Percentiles rank a stretch among this genome's conserved stretches.
phyloP scores from a whole-genome alignment of 1,140 invertebrate species.

The Helicorthomorpha holstii region DNA sequence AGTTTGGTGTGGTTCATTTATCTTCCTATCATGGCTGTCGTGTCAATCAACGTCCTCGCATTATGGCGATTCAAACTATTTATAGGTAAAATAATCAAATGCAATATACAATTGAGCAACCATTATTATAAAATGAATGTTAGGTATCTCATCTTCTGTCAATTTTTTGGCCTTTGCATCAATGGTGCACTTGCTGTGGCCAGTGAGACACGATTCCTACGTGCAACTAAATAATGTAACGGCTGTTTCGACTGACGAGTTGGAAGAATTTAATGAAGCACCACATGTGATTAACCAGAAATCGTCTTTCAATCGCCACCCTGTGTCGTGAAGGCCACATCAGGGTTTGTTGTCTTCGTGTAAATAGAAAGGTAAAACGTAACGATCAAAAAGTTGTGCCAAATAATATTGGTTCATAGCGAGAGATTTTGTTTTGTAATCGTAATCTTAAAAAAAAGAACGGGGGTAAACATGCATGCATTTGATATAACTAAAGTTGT shows the following conservation, averaged over 20 bases:
- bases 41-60: constrained; percentile 79
- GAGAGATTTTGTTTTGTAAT: background rate
- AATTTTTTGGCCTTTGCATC: constrained; percentile 86
- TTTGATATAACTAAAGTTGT: background rate
- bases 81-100: constrained; percentile 41
- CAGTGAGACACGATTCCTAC: constrained; percentile 75
- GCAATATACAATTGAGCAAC: background rate
- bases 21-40: constrained; percentile 79
- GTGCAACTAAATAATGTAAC: constrained; percentile 51
- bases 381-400: no score
- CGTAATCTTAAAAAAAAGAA: background rate
- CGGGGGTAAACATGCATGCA: background rate
- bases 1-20: constrained; percentile 97
- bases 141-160: constrained; percentile 83
- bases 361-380: background rate
- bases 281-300: constrained; percentile 54
- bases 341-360: background rate
- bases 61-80: constrained; percentile 90
- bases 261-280: constrained; percentile 84
- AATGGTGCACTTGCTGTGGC: constrained; percentile 86
- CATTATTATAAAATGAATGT: background rate
- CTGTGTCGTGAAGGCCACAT: background rate
- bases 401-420: background rate
- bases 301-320: background rate
- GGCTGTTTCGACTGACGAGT: constrained; percentile 54